These are phyloP conservation scores for Capitulum mitella DNA, from an alignment of 2,888 invertebrate species.

Conservation along the genomic window DNA sequence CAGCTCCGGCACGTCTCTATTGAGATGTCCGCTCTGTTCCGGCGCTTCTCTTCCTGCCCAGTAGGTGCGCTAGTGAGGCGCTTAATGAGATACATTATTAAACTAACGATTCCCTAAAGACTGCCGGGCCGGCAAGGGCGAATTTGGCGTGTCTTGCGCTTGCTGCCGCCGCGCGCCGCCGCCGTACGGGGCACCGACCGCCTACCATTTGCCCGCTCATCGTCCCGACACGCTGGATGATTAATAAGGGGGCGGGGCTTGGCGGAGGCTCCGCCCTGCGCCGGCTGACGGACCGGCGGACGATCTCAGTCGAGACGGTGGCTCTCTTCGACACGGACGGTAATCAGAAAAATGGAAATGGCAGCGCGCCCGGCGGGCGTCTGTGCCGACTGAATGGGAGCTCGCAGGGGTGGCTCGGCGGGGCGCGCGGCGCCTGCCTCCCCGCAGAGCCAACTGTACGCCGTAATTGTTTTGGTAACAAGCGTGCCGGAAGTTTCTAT, in stretches of 20 bases:
- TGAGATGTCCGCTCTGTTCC: background rate
- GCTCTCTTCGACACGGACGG: background rate
- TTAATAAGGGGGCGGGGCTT: conserved; percentile 21
- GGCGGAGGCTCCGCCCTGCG: background rate
- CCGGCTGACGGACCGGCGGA: background rate
- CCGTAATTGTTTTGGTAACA: conserved; percentile 7
- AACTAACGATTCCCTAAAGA: conserved; percentile 22
- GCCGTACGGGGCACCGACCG: background rate
- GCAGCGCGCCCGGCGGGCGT: background rate
- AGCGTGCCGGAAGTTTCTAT: conserved; percentile 5
- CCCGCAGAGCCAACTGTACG: background rate
- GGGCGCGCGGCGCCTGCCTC: background rate
- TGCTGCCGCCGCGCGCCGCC: conserved; percentile 13
- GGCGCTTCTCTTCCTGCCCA: background rate
- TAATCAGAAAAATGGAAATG: conserved; percentile 24
- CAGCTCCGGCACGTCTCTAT: background rate
- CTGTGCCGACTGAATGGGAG: background rate
- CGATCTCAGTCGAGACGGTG: background rate
- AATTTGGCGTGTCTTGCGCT: background rate
- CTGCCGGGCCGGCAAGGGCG: background rate
- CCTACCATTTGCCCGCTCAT: conserved; percentile 22
- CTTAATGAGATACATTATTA: conserved; percentile 24
- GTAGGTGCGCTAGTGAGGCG: conserved; percentile 17
- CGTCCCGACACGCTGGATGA: conserved; percentile 8
- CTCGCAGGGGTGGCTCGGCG: background rate